These are phyloP conservation scores for Malurus splendens DNA, from an alignment of 2,797 vertebrate species.

Conservation along the genomic window DNA sequence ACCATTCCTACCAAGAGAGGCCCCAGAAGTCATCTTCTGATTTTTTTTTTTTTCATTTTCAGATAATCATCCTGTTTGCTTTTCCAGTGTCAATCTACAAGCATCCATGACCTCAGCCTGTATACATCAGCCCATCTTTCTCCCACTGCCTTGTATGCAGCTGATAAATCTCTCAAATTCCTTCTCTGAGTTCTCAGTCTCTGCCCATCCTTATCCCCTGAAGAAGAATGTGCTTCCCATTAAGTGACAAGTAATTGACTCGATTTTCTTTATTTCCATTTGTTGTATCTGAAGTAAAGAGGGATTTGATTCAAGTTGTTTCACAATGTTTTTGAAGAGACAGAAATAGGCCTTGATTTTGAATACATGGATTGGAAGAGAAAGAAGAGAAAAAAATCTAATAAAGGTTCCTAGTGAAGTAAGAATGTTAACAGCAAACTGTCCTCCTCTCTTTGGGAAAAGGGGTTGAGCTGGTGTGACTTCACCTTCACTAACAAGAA, in stretches of 20 bases:
- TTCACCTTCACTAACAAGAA: neutral
- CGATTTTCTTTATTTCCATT: neutral
- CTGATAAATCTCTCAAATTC: neutral
- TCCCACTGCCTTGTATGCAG: neutral
- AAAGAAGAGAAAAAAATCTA: neutral
- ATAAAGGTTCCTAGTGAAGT: neutral
- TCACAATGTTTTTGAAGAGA: neutral
- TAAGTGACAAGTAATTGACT: neutral
- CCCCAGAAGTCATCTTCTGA: neutral
- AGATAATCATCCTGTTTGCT: conserved; percentile 1
- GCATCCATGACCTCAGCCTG: neutral
- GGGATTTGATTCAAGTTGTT: neutral
- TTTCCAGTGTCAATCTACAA: neutral
- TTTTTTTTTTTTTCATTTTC: neutral
- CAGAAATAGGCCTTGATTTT: neutral
- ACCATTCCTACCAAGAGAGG: neutral
- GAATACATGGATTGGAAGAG: neutral
- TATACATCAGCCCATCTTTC: neutral
- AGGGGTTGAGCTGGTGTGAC: neutral
- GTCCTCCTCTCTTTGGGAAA: neutral
- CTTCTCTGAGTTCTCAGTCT: neutral
- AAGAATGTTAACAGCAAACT: neutral
- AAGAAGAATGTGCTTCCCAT: neutral
- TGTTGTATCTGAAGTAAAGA: neutral
- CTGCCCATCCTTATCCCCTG: neutral